Evolutionary conservation across 2,113 vertebrate genomes (phyloP).

Genomic region (Eublepharis macularius): DNA sequence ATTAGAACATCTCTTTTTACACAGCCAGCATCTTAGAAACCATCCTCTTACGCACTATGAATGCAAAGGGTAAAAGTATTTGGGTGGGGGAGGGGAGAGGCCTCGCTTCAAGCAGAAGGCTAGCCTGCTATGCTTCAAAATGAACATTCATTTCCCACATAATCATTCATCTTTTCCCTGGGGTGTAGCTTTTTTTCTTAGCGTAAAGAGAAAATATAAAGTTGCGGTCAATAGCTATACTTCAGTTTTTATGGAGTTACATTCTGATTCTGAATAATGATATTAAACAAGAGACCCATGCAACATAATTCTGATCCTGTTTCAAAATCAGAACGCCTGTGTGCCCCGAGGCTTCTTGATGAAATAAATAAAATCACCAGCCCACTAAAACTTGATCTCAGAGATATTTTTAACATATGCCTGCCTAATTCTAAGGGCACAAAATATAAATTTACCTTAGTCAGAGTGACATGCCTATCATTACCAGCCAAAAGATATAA

Average conservation of each 20-base stretch:
- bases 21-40: slow-evolving; percentile 18
- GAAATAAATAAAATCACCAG: too few relatives aligned
- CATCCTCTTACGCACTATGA: neutral
- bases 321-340: too few relatives aligned
- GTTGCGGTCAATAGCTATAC: too few relatives aligned
- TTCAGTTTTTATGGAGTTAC: neutral
- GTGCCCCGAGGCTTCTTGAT: too few relatives aligned
- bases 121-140: neutral
- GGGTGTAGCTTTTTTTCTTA: neutral
- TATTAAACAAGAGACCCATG: too few relatives aligned
- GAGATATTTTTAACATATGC: too few relatives aligned
- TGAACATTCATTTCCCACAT: neutral
- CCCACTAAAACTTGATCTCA: too few relatives aligned
- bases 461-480: too few relatives aligned
- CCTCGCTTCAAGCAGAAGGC: neutral
- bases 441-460: too few relatives aligned
- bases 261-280: neutral
- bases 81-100: neutral
- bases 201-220: neutral
- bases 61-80: neutral
- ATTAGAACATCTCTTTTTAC: slow-evolving; percentile 18
- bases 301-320: too few relatives aligned
- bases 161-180: slow-evolving; percentile 6
- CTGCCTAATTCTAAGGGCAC: too few relatives aligned
- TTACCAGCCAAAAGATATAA: too few relatives aligned